Conservation (phyloP, 2,113 vertebrate genomes). For the Ailuropoda melanoleuca region DNA sequence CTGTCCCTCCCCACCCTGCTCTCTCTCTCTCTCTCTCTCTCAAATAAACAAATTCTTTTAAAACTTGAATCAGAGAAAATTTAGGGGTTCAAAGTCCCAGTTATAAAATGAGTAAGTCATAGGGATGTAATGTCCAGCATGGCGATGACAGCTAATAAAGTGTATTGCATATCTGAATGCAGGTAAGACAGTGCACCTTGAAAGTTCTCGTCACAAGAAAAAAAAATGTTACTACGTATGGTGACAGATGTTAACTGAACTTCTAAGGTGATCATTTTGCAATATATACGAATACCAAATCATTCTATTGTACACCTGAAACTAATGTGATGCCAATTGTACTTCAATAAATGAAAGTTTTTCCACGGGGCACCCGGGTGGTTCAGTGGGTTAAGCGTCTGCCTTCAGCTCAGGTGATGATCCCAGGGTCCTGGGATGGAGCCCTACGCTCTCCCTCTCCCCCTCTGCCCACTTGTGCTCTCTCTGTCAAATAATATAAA, state of each 20-base stretch:
- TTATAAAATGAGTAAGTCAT: not conserved
- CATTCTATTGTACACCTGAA: not conserved
- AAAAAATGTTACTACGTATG: not conserved
- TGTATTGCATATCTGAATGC: not conserved
- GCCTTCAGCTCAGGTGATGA: not conserved
- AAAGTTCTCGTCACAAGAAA: not conserved
- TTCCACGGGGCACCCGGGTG: not conserved
- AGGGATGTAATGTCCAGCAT: not conserved
- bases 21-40: not conserved
- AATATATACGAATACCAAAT: not conserved
- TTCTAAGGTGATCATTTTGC: not conserved
- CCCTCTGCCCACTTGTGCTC: not conserved
- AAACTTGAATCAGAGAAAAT: not conserved
- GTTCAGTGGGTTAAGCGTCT: not conserved
- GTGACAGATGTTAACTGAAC: not conserved
- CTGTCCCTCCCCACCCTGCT: not conserved
- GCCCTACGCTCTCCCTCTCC: not conserved
- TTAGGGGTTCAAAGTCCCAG: not conserved
- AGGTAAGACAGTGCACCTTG: not conserved
- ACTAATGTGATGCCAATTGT: not conserved
- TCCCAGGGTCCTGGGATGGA: not conserved
- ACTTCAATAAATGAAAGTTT: not conserved
- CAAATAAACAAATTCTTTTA: not conserved
- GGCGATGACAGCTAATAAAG: not conserved
- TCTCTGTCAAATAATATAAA: not conserved